Evolutionary conservation across 2,888 invertebrate species (phyloP), one percentile per base, ranked within the genome.

Genomic region (Yponomeuta malinellus): DNA sequence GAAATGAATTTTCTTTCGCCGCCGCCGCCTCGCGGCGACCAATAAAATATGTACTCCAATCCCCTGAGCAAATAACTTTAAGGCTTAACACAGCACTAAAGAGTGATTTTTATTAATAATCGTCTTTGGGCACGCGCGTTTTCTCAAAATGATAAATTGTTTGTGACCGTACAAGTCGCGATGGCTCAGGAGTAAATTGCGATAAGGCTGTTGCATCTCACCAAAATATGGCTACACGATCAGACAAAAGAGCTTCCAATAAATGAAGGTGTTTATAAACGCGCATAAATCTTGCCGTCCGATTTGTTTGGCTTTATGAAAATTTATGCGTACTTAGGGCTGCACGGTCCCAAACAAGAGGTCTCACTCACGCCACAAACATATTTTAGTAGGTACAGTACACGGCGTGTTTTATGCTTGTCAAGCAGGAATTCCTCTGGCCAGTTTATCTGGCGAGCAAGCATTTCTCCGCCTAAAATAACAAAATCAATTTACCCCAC

Each of bases 141-240:
- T 82, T 83, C 81, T 77, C 81, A 83, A 82, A 81, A 83, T 85
- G 85, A 88, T 87, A 83, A 84, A 88, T 87, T 82, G 82, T 81
- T 78, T 75, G 74, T 77, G 73, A 72, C 79, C 81, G 77, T 79
- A 81, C 79, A 79, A 76, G 80, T 77, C 78, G 78, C 77, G 76
- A 77, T 79, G 78, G 76, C 79, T 43, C 78, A 77, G 33, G 73
- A 73, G 75, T 84, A 79, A 85, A 79, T 83, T 83, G 86, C 83
- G 80, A 83, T 78, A 79, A 79, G 77, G 77, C 77, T 81, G 80
- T 59, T 59, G 52, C 52, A 59, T 59, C 80, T 78, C 75, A 73
- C 75, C 77, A 81, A 79, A 77, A 79, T 79, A 81, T 78, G 74
- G 72, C 70, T 73, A 73, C 78, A 43, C 67, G 15, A 67, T 65